Percentiles rank a stretch among this genome's conserved stretches.
phyloP scores from a whole-genome alignment of 2,797 vertebrate species.

The Eidolon dupreanum region DNA sequence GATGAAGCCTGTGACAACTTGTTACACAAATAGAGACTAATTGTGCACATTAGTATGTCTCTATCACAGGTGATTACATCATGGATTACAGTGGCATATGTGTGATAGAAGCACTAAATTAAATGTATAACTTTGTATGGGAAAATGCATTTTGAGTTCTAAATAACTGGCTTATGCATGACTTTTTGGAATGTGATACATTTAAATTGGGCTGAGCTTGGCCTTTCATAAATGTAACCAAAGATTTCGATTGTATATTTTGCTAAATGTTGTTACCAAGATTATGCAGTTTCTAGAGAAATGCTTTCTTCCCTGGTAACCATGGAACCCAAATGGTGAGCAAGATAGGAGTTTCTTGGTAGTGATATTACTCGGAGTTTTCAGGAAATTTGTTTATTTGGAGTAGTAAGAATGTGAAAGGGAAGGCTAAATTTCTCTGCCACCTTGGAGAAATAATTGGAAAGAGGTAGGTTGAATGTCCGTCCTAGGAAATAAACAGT shows the following conservation, averaged over 20 bases:
- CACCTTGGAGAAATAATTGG: neutral
- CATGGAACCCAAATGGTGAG: neutral
- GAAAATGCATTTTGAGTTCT: neutral
- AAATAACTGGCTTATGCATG: constrained; percentile 3
- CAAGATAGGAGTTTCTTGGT: constrained; percentile 20
- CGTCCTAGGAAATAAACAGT: neutral
- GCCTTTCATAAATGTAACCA: neutral
- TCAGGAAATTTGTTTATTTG: constrained; percentile 11
- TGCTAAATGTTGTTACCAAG: constrained; percentile 34
- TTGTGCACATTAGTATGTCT: neutral
- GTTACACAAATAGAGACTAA: neutral
- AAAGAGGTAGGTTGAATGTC: neutral
- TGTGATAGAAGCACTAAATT: neutral
- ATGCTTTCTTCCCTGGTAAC: constrained; percentile 13
- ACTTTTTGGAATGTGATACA: neutral
- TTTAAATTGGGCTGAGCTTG: neutral
- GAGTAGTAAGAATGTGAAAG: neutral
- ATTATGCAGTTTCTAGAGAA: constrained; percentile 45
- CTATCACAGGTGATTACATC: neutral
- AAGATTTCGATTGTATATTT: neutral
- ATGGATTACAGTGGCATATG: neutral
- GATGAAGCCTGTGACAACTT: neutral
- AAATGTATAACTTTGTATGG: neutral
- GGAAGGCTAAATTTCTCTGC: neutral
- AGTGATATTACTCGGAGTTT: neutral